Percentiles rank a stretch among this genome's conserved stretches.
Conservation (phyloP, 2,888 invertebrate species). For the Agonopterix heracliana region DNA sequence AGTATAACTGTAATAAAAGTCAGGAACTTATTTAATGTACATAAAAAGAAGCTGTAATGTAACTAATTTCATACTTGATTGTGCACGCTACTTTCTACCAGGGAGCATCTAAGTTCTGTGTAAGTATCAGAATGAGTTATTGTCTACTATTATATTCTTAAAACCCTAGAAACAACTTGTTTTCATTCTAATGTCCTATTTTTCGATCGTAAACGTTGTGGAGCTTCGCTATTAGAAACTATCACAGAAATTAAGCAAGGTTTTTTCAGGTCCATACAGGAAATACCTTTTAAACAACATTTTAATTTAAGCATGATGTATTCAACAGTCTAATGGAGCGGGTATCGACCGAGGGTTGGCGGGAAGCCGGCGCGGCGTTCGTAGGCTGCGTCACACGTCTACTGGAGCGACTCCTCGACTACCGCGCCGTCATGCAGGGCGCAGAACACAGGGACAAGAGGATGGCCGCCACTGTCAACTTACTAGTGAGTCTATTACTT, state of each 20-base stretch:
- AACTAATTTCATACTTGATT: slow-evolving; percentile 14
- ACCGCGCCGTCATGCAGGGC: slow-evolving; percentile 95
- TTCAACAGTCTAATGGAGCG: slow-evolving; percentile 85
- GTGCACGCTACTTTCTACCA: slow-evolving; percentile 59
- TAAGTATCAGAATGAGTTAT: slow-evolving; percentile 76
- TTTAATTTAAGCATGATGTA: too few relatives aligned
- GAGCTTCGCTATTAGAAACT: too few relatives aligned
- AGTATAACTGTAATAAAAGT: too few relatives aligned
- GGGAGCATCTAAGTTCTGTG: slow-evolving; percentile 95
- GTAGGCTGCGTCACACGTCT: slow-evolving; percentile 94
- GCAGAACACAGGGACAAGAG: slow-evolving; percentile 96
- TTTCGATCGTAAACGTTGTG: too few relatives aligned
- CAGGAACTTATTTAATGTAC: too few relatives aligned
- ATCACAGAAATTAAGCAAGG: too few relatives aligned
- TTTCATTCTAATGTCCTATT: too few relatives aligned
- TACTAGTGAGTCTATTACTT: slow-evolving; percentile 43
- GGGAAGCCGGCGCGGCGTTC: slow-evolving; percentile 93
- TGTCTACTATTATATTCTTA: background rate
- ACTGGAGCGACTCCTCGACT: slow-evolving; percentile 92
- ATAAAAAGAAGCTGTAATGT: too few relatives aligned
- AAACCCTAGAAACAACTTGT: too few relatives aligned
- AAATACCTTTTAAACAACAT: too few relatives aligned
- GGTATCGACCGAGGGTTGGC: slow-evolving; percentile 91
- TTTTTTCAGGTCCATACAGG: too few relatives aligned
- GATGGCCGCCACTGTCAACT: slow-evolving; percentile 97